Evolutionary conservation across 2,113 vertebrate genomes (phyloP), one percentile per base, ranked within the genome.

Genomic region (Epinephelus cyanopodus): DNA sequence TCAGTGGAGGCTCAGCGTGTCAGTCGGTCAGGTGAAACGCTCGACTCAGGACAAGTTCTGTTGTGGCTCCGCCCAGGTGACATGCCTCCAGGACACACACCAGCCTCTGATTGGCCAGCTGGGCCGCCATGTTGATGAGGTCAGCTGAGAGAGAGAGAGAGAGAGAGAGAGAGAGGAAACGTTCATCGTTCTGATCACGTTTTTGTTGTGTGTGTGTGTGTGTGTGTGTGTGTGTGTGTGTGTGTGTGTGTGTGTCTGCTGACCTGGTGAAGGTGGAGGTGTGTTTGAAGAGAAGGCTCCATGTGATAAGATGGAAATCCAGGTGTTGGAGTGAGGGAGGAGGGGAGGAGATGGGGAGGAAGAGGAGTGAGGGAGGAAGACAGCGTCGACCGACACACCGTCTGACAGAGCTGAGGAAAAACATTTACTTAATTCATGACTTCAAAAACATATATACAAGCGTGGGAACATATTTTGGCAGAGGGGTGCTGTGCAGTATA

Each of bases 61-160:
- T 67, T 11, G 45, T 80, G 61, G 86, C 83, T 76, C 90, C 88
- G 27, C 95, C 94, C 84, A 96, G 85, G 19, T 91, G 91, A 89
- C 95, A 96, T 11, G 87, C 91, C 81, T 96, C 95, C 67, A 96
- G 63, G 5, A 95, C 83, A 57, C 95, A 96, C 68, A 94, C 77
- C 62, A 96, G 83, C 87, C 92, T 94, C 89, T 89, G 92, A 88
- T 94, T 94, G 86, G 91, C 72, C 85, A 96, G 77, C 84, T 91
- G 93, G 6, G 80, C 17, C 0, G 92, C 95, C 64, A 67, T 92
- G 69, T 53, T 66, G 17, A 96, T 89, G 75, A 95, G 88, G 90
- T 96, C 95, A 72, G 71, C 95, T 95, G 65, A 48, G 0, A 52
- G 0, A 65, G 2, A 27, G 21, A 80, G 2, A 53, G 2, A 27